These are phyloP conservation scores for Vombatus ursinus DNA, from an alignment of 2,113 vertebrate genomes.

Conservation along the genomic window DNA sequence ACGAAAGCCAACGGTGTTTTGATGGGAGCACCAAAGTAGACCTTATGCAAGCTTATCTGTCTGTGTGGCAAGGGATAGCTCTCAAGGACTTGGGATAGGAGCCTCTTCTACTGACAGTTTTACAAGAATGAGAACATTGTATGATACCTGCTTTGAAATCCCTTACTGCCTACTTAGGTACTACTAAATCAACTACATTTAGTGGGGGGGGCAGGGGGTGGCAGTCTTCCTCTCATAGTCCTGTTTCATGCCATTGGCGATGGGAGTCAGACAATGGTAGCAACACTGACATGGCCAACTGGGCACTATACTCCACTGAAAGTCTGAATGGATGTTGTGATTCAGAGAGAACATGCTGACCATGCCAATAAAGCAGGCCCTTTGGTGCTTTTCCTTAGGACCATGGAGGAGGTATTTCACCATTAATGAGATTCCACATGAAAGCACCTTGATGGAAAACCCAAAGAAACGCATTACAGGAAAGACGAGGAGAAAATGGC, in stretches of 20 bases:
- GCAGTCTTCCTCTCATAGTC: not conserved
- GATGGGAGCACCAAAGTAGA: not conserved
- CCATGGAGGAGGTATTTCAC: not conserved
- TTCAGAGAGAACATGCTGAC: not conserved
- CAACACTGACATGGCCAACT: not conserved
- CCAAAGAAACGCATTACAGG: not conserved
- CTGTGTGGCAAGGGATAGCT: not conserved
- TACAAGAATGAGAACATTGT: not conserved
- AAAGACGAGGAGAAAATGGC: not conserved
- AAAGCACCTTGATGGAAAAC: not conserved
- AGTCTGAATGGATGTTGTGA: not conserved
- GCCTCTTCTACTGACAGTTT: not conserved
- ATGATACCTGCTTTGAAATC: not conserved
- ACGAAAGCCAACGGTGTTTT: conserved; percentile 38
- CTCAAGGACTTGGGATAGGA: not conserved
- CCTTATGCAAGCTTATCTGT: not conserved
- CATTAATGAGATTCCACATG: not conserved
- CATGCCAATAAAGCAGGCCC: not conserved
- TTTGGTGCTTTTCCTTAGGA: not conserved
- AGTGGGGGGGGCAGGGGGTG: too few relatives aligned
- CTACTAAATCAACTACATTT: not conserved
- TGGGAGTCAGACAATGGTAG: not conserved
- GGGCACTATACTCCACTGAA: not conserved
- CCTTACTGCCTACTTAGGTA: not conserved
- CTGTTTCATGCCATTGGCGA: not conserved